Evolutionary conservation across 2,797 vertebrate species (phyloP), one percentile per base, ranked within the genome.

Genomic region (Strix occidentalis): DNA sequence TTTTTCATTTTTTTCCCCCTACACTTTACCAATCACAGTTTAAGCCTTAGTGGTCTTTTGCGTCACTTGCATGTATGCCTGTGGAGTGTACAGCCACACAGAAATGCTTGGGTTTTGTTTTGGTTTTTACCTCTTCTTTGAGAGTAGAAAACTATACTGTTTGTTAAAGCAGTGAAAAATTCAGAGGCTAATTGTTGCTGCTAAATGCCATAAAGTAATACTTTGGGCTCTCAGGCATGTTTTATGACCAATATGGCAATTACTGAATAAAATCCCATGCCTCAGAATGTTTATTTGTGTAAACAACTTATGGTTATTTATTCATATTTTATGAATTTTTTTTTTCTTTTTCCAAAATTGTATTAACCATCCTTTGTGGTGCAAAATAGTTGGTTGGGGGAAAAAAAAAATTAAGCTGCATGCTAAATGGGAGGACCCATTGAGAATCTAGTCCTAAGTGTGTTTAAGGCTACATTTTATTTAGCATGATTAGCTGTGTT

Each of bases 221-320:
- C 39, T 90, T 92, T 29, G 56, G 77, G 79, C 64, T 89, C 64
- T 95, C 20, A 39, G 82, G 78, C 65, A 33, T n/a, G 58, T 92
- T 92, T 95, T 95, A 92, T 85, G 71, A 83, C 78, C 84, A 50
- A 68, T 78, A 85, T 57, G 74, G 71, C 86, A 94, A 93, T 87
- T 92, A 89, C 53, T 50, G 53, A 93, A 77, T 80, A 84, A 95
- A 97, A 95, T 82, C 79, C 43, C 33, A 58, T 75, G 64, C 63
- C 50, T 43, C 57, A 35, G 79, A 89, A 93, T 63, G 61, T 69
- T 95, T 92, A 78, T 45, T 76, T 82, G 69, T 76, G 50, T 92
- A 94, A 89, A 94, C 75, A 96, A 93, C 84, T 91, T 91, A 76
- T 10, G 29, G 71, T 60, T 89, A 68, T 92, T 96, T 90, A 92